Evolutionary conservation across 2,113 vertebrate genomes (phyloP), one percentile per base, ranked within the genome.

Genomic region (Parus major): DNA sequence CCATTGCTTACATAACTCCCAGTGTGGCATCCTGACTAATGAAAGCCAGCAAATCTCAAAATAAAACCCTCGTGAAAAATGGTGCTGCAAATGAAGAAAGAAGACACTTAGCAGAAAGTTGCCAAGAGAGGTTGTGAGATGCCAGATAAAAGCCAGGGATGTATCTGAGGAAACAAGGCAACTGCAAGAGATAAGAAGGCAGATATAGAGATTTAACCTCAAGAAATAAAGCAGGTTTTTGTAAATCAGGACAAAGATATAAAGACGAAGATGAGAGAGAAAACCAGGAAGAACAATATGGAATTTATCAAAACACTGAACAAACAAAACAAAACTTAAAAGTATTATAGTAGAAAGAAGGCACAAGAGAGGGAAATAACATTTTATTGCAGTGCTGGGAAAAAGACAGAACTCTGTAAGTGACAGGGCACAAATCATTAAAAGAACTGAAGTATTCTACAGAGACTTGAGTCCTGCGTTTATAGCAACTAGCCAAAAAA

Each of bases 371-470:
- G 52, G 11, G 52, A 84, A 94, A 88, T 79, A 92, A 11, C 28
- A 63, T 85, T 89, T 92, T 93, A 92, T 83, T 85, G 57, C 61
- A 78, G 61, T 76, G n/a, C 68, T 84, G 73, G 66, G 81, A 70
- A 93, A 88, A 92, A 91, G 72, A 73, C 44, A 86, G 87, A 83
- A 92, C 77, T 92, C 50, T 3, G 15, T 82, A 92, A 94, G 70
- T 84, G 93, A 96, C 90, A 94, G 86, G 83, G 82, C 77, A 94
- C 81, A 94, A 96, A 96, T 90, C 90, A 94, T 92, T 97, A 92
- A 96, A 96, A 94, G 82, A 69, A 75, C 82, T 88, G 52, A 87
- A 96, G 92, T 95, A 97, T 96, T 96, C 96, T 96, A 71, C 88
- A 92, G 93, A 97, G 95, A 97, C 90, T 88, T 10, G 31, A 95